Conservation (phyloP, 2,888 invertebrate genomes). For the Oscheius sp. region DNA sequence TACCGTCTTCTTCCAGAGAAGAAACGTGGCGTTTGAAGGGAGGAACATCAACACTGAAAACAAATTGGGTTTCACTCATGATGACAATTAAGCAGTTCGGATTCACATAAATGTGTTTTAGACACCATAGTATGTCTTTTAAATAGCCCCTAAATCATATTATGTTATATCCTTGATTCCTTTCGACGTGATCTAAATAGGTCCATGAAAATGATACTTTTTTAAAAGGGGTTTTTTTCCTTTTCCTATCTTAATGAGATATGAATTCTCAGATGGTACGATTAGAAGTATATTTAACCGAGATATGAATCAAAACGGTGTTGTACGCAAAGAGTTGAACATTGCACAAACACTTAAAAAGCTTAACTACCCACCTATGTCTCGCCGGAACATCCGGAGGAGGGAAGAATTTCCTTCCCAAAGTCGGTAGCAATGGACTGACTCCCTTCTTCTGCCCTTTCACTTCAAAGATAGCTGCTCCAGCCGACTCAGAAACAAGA, state of each 20-base stretch:
- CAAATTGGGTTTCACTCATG: not conserved
- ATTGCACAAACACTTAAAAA: not conserved
- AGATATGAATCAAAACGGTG: too few relatives aligned
- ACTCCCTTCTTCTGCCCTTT: not conserved
- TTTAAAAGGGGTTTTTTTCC: too few relatives aligned
- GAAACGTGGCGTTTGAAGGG: not conserved
- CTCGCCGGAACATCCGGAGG: slow-evolving; percentile 11
- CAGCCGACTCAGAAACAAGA: slow-evolving; percentile 1
- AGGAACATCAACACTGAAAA: slow-evolving; percentile 16
- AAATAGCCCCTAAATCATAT: too few relatives aligned
- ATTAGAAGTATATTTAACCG: too few relatives aligned
- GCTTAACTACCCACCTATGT: not conserved
- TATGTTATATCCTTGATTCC: too few relatives aligned
- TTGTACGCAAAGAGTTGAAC: not conserved
- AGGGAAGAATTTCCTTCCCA: slow-evolving; percentile 2
- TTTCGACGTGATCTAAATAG: too few relatives aligned
- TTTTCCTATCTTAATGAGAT: too few relatives aligned
- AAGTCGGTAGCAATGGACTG: not conserved
- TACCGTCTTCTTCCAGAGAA: not conserved
- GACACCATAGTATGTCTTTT: too few relatives aligned
- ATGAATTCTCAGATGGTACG: too few relatives aligned
- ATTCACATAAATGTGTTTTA: too few relatives aligned
- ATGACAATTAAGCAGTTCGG: not conserved
- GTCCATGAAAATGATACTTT: too few relatives aligned
- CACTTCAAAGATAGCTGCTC: slow-evolving; percentile 16